These are phyloP conservation scores for Grallaria varia DNA, from an alignment of 2,113 vertebrate genomes.

Conservation along the genomic window DNA sequence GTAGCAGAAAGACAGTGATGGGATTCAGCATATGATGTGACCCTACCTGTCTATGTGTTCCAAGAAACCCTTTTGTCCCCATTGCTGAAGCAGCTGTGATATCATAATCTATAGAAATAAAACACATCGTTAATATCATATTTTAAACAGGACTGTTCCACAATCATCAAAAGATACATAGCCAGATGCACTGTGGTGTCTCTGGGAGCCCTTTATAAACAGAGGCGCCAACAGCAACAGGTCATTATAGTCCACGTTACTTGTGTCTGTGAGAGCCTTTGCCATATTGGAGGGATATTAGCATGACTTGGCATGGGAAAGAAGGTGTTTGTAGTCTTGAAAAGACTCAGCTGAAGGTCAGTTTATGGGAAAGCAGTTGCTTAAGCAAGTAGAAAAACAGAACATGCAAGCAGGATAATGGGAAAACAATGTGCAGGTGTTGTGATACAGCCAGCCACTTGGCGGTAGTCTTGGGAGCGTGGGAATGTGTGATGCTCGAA, in stretches of 20 bases:
- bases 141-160: not conserved
- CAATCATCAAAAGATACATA: not conserved
- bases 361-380: no score
- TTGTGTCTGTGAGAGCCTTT: no score
- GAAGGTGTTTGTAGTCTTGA: no score
- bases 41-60: slow-evolving; percentile 83
- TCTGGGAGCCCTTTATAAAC: not conserved
- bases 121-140: not conserved
- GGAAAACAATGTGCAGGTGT: no score
- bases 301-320: no score
- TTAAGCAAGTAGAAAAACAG: no score
- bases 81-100: slow-evolving; percentile 84
- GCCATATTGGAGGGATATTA: no score
- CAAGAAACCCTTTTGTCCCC: slow-evolving; percentile 91
- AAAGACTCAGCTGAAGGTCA: no score
- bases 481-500: no score
- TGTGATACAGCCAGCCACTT: no score
- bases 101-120: slow-evolving; percentile 82
- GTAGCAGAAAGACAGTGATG: not conserved
- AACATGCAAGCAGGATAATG: no score
- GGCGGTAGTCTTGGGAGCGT: no score
- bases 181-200: accelerated
- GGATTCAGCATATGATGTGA: not conserved
- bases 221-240: not conserved
- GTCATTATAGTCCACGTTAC: not conserved